These are phyloP conservation scores for Sphaeridia pumilis DNA, from an alignment of 2,888 invertebrate species.

Conservation along the genomic window DNA sequence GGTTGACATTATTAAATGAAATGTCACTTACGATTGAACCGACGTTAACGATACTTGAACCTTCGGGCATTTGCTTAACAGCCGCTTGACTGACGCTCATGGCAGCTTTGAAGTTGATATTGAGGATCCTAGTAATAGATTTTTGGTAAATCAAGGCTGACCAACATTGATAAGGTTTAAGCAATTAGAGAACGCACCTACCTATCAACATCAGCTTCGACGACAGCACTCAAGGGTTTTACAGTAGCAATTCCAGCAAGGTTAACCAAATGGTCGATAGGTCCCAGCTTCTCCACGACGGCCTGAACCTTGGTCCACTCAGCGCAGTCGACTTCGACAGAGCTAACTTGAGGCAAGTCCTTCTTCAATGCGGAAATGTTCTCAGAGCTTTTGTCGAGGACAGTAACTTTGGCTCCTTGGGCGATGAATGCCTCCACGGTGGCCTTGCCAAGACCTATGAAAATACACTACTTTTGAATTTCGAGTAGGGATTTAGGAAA, in stretches of 20 bases:
- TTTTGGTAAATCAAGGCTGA: too few species aligned
- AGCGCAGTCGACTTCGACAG: background rate
- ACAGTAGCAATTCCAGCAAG: background rate
- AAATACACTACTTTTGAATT: too few species aligned
- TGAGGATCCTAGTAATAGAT: background rate
- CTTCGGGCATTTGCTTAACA: slow-evolving; percentile 1
- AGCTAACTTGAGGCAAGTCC: background rate
- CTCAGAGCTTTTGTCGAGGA: background rate
- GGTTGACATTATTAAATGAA: too few species aligned
- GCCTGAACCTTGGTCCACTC: background rate
- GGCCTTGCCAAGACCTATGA: background rate
- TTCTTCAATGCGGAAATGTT: too few species aligned
- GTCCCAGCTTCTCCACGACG: background rate
- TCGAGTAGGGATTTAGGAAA: too few species aligned
- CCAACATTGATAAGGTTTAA: too few species aligned
- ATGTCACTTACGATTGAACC: slow-evolving; percentile 2
- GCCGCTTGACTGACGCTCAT: slow-evolving; percentile 3
- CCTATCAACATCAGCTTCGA: background rate
- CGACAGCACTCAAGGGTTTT: background rate
- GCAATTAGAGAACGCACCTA: background rate
- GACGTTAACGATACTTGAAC: slow-evolving; percentile 5
- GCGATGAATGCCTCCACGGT: background rate
- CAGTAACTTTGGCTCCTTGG: background rate
- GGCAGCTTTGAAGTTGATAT: slow-evolving; percentile 3
- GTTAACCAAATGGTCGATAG: background rate